phyloP scores from a whole-genome alignment of 2,113 vertebrate genomes.

The Etheostoma cragini region DNA sequence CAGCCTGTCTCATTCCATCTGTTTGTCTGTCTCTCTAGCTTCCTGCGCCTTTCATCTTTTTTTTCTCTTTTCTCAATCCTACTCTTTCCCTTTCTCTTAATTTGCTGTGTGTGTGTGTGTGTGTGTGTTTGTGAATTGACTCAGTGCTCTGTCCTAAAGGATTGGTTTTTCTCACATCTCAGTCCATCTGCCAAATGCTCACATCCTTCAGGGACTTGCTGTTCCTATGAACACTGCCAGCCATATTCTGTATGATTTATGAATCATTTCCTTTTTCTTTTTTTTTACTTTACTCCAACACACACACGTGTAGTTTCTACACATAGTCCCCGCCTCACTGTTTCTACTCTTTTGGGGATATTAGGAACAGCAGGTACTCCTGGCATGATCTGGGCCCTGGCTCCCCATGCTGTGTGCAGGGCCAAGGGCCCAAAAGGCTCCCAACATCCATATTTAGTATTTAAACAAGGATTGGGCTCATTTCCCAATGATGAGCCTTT shows the following conservation, averaged over 20 bases:
- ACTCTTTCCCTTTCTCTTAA: constrained; percentile 45
- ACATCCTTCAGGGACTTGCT: constrained; percentile 80
- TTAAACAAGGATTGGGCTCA: constrained; percentile 14
- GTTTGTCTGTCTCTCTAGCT: constrained; percentile 63
- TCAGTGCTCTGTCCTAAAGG: constrained; percentile 67
- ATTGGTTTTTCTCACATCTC: constrained; percentile 74
- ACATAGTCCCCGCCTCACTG: constrained; percentile 28
- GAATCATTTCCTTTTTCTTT: constrained; percentile 79
- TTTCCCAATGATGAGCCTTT: neutral
- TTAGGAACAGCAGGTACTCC: constrained; percentile 66
- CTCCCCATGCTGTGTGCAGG: constrained; percentile 11
- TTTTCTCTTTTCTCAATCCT: constrained; percentile 49
- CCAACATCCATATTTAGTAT: constrained; percentile 37
- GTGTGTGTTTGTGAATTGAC: constrained; percentile 61
- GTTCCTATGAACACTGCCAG: constrained; percentile 79
- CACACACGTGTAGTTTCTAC: constrained; percentile 46
- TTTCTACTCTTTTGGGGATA: constrained; percentile 49
- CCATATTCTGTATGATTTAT: constrained; percentile 75
- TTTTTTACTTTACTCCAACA: constrained; percentile 36
- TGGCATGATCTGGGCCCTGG: constrained; percentile 45
- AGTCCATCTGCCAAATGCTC: constrained; percentile 78
- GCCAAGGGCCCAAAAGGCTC: constrained; percentile 34
- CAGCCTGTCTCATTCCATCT: constrained; percentile 45
- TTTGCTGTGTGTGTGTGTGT: constrained; percentile 60
- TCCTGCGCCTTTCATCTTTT: constrained; percentile 62